Evolutionary conservation across 2,888 invertebrate species (phyloP), one percentile per base, ranked within the genome.

Genomic region (Caenorhabditis becei): DNA sequence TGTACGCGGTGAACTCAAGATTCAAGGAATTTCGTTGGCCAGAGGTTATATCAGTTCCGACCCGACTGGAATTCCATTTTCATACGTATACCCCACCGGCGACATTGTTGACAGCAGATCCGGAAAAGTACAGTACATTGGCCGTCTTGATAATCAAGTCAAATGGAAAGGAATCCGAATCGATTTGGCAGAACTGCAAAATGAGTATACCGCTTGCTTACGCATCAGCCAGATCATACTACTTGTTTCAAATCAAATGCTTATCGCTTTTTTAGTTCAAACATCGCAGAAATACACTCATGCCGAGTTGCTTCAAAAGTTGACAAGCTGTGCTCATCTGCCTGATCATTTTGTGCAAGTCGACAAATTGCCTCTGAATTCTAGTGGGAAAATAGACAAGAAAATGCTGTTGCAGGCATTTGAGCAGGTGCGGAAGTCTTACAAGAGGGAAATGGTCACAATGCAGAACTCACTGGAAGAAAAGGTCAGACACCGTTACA

Each of bases 301-400:
- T 35, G 32, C 37, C 0, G 32, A 49, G 16, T n/a, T 69, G 14
- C 11, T 69, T 16, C 3, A n/a, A 23, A 23, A 24, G 4, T 18
- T 75, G n/a, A 41, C 47, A 63, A 18, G 67, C 20, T 54, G 44
- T 3, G 44, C 51, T 14, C 49, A 72, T 14, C 65, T 85, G 37
- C 88, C 88, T 8, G 71, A 80, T 24, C 44, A 62, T 23, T 83
- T 86, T 41, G 59, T 89, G 20, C 58, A 53, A 58, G 18, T 89
- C 16, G 32, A 78, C 8, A 70, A 58, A 26, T 70, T 89, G 53
- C 87, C 87, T 4, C 18, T 84, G 41, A 88, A 81, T 35, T 77
- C 78, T 0, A 84, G 71, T 69, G 87, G 88, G 0, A 89, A 89
- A 82, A 66, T 86, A 8, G 86, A 88, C 54, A 82, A 80, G 11